A percentile compares a stretch with the other conserved stretches of the same genome.
phyloP scores from a whole-genome alignment of 2,113 vertebrate genomes.

The Zosterops borbonicus region DNA sequence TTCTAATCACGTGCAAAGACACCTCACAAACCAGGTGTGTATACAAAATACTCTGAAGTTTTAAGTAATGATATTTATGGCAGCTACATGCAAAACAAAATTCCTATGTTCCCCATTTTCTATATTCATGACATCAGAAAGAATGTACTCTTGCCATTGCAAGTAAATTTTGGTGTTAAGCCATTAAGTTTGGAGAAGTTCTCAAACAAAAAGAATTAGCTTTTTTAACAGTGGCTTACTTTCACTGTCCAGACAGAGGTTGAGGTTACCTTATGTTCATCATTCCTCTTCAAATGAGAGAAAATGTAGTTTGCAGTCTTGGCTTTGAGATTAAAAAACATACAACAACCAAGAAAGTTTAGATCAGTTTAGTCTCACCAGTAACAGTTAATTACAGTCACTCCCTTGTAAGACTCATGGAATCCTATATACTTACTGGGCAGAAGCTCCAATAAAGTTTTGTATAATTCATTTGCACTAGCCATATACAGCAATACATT shows the following conservation, averaged over 20 bases:
- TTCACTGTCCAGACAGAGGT: background rate
- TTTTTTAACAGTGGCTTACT: background rate
- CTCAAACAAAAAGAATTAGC: background rate
- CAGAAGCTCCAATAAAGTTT: background rate
- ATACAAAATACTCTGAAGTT: background rate
- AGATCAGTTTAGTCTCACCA: background rate
- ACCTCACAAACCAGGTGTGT: background rate
- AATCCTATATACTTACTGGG: background rate
- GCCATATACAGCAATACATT: background rate
- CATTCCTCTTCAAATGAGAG: background rate
- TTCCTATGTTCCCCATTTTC: background rate
- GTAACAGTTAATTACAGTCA: background rate
- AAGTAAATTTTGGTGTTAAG: background rate
- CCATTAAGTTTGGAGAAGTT: background rate
- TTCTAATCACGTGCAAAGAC: background rate
- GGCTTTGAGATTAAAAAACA: background rate
- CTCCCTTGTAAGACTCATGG: background rate
- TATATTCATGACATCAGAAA: background rate
- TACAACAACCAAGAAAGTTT: background rate
- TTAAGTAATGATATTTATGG: background rate
- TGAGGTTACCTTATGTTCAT: background rate
- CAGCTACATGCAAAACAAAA: background rate
- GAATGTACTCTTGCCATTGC: background rate
- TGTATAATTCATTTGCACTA: background rate
- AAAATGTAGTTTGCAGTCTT: background rate